These are phyloP conservation scores for Aramus guarauna DNA, from an alignment of 2,113 vertebrate species.

Conservation along the genomic window DNA sequence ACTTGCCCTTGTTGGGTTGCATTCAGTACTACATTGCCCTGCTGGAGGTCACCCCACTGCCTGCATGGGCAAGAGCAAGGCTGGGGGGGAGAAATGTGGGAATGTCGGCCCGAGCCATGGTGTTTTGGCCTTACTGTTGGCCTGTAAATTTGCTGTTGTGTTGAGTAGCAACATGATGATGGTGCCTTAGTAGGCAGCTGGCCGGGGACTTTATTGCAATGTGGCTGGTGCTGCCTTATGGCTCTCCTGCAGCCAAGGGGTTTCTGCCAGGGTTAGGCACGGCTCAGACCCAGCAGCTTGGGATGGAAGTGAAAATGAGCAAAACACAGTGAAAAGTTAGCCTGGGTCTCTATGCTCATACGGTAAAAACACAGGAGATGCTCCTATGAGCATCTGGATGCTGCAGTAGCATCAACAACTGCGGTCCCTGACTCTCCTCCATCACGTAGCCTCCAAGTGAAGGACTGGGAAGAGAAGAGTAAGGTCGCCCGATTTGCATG, in stretches of 20 bases:
- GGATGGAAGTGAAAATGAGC: neutral
- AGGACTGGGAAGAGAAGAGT: neutral
- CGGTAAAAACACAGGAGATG: neutral
- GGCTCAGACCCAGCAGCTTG: neutral
- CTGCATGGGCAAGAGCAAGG: neutral
- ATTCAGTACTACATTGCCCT: too few relatives aligned
- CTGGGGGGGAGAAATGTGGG: neutral
- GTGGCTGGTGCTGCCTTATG: neutral
- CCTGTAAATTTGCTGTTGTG: neutral
- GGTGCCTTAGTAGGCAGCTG: neutral
- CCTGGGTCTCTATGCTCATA: neutral
- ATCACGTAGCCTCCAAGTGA: accelerated
- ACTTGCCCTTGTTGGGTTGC: too few relatives aligned
- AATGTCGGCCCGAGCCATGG: neutral
- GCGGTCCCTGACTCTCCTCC: neutral
- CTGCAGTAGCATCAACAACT: accelerated
- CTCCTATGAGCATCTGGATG: accelerated
- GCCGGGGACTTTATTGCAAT: neutral
- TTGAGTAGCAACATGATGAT: accelerated
- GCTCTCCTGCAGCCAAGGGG: neutral
- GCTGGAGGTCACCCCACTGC: neutral
- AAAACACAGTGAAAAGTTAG: neutral
- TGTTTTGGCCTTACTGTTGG: neutral
- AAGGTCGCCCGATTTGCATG: too few relatives aligned
- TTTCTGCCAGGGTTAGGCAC: neutral